These are phyloP conservation scores for Ictalurus punctatus DNA, from an alignment of 2,113 vertebrate species.

Conservation along the genomic window DNA sequence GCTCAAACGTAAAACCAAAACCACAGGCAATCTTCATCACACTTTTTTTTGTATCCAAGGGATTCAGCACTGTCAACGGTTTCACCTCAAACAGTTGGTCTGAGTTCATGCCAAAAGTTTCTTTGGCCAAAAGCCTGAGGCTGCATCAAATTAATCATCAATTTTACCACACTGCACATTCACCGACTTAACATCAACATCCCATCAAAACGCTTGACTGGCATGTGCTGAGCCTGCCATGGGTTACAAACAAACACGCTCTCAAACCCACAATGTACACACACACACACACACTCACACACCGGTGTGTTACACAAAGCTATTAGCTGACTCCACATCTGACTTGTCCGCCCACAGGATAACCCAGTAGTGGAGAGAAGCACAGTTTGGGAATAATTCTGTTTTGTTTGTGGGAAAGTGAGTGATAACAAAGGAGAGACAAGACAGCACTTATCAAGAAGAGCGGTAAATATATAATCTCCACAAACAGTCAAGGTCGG, in stretches of 20 bases:
- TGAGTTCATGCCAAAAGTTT: constrained; percentile 39
- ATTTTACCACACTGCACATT: constrained; percentile 39
- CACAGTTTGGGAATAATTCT: constrained; percentile 58
- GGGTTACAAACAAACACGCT: constrained; percentile 44
- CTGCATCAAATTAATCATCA: constrained; percentile 47
- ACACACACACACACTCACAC: constrained; percentile 36
- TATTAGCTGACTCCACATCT: constrained; percentile 49
- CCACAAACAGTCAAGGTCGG: constrained; percentile 61
- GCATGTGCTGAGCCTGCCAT: constrained; percentile 46
- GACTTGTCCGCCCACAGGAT: constrained; percentile 56
- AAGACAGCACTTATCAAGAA: constrained; percentile 58
- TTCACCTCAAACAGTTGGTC: constrained; percentile 43
- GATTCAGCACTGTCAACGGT: constrained; percentile 28
- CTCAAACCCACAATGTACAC: constrained; percentile 19
- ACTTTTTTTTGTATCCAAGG: constrained; percentile 24
- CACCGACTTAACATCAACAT: constrained; percentile 37
- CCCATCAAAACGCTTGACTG: constrained; percentile 50
- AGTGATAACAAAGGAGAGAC: constrained; percentile 48
- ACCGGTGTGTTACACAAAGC: constrained; percentile 50
- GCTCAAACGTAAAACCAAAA: constrained; percentile 24
- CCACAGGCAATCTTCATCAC: background rate
- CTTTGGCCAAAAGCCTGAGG: constrained; percentile 34
- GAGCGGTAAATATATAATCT: constrained; percentile 62
- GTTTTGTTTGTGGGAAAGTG: constrained; percentile 57
- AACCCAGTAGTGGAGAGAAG: constrained; percentile 52